Evolutionary conservation across 2,888 invertebrate species (phyloP).

Genomic region (Eurois occulta): DNA sequence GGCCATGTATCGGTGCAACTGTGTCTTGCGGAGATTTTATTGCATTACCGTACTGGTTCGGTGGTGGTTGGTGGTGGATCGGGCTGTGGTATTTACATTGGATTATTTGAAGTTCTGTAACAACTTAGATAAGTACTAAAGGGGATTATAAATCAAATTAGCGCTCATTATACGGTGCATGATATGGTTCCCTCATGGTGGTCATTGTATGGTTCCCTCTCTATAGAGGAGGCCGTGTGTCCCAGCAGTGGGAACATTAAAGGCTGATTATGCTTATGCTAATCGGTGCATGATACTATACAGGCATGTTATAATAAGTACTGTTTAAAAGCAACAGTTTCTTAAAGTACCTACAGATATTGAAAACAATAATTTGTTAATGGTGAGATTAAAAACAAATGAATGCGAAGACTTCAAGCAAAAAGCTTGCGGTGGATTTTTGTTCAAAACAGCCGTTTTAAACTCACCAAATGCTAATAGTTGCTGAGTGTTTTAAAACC

Average conservation of each 20-base stretch:
- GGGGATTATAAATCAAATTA: neutral
- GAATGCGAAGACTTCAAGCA: neutral
- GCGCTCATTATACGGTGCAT: neutral
- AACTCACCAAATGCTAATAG: slow-evolving; percentile 40
- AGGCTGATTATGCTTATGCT: too few relatives aligned
- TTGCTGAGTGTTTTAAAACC: slow-evolving; percentile 37
- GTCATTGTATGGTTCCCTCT: too few relatives aligned
- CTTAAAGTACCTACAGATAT: neutral
- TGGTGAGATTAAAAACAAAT: neutral
- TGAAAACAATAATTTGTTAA: neutral
- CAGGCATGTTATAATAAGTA: neutral
- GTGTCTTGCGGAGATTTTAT: neutral
- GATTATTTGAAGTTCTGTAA: neutral
- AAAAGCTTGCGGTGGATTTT: slow-evolving; percentile 1
- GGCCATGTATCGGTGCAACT: neutral
- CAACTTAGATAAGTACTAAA: neutral
- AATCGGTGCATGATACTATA: neutral
- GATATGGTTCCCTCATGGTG: too few relatives aligned
- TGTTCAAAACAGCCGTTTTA: slow-evolving; percentile 20
- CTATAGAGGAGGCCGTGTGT: too few relatives aligned
- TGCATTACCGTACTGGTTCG: neutral
- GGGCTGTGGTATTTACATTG: too few relatives aligned
- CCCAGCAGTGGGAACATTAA: too few relatives aligned
- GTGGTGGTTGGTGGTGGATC: too few relatives aligned
- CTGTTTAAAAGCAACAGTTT: neutral